phyloP scores from a whole-genome alignment of 2,797 vertebrate genomes.

The Allobates femoralis region DNA sequence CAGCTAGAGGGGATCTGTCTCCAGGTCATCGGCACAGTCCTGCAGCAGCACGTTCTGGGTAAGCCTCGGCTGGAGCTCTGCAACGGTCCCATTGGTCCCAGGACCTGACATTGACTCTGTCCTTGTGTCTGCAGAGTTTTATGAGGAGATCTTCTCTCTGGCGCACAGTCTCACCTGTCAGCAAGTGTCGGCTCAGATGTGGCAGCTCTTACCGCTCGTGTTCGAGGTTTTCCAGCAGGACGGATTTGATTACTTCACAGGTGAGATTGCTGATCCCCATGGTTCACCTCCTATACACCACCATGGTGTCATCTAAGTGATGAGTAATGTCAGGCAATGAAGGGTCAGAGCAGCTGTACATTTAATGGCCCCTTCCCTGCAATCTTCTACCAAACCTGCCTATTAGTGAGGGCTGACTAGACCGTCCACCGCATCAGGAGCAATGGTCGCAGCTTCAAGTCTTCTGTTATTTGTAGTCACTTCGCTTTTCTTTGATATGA shows the following conservation, averaged over 20 bases:
- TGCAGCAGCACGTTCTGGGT: constrained; percentile 98
- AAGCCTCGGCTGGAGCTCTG: constrained; percentile 57
- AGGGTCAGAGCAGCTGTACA: no score
- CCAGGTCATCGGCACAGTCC: constrained; percentile 97
- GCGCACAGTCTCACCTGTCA: constrained; percentile 98
- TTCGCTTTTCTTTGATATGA: no score
- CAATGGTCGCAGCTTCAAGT: no score
- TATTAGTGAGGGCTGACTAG: no score
- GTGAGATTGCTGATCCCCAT: constrained; percentile 72
- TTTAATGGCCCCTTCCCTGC: no score
- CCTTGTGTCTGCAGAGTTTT: constrained; percentile 85
- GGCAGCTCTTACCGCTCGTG: constrained; percentile 96
- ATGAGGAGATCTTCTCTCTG: constrained; percentile 97
- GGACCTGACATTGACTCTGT: neutral
- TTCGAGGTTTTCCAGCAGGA: constrained; percentile 99
- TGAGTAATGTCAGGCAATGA: no score
- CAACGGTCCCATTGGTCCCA: no score
- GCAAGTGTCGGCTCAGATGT: constrained; percentile 98
- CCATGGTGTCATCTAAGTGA: no score
- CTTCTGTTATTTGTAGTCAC: no score
- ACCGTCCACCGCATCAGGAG: no score
- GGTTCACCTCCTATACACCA: no score
- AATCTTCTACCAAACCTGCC: no score
- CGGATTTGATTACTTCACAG: constrained; percentile 99
- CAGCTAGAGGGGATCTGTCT: constrained; percentile 98